Evolutionary conservation across 2,113 vertebrate genomes (phyloP), one percentile per base, ranked within the genome.

Genomic region (Clarias macrocephalus): DNA sequence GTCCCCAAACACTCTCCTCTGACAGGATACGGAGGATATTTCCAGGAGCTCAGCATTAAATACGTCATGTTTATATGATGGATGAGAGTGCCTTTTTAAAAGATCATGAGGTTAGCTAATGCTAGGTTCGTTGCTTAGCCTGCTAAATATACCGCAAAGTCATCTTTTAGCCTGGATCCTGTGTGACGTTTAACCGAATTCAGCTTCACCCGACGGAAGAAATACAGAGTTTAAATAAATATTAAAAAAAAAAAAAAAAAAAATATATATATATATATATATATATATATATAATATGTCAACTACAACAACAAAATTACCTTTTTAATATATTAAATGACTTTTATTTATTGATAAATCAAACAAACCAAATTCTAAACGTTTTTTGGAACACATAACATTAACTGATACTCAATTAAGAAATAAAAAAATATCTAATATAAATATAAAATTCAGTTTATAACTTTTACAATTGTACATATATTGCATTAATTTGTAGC

Each of bases 61-160:
- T 19, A 75, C 63, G 19, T 83, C 37, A 15, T 54, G n/a, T 52
- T 11, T 48, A 28, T 68, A 18, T 68, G 63, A 83, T 66, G 37
- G 62, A 84, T 23, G 63, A 83, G 65, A 83, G 82, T 57, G 63
- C 9, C 81, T 83, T 25, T 48, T 65, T 54, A 83, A 68, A 83
- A 83, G 23, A 25, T 62, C 80, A 82, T 52, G 52, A 57, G 77
- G 28, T 59, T n/a, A 80, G 79, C n/a, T 62, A 37, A 81, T 10
- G 18, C 62, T 66, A 82, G 23, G 62, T 82, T 52, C 30, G 18
- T n/a, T n/a, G 33, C 13, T 16, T 63, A 25, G 59, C 30, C 19
- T 16, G 80, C 30, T 12, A 60, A 81, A 81, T 42, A 60, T 54
- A 76, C 5, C 23, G 5, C 25, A 5, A 12, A 13, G 4, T n/a